A percentile compares a stretch with the other conserved stretches of the same genome.
Conservation (phyloP, 2,113 vertebrate genomes). For the Crotalus viridis region DNA sequence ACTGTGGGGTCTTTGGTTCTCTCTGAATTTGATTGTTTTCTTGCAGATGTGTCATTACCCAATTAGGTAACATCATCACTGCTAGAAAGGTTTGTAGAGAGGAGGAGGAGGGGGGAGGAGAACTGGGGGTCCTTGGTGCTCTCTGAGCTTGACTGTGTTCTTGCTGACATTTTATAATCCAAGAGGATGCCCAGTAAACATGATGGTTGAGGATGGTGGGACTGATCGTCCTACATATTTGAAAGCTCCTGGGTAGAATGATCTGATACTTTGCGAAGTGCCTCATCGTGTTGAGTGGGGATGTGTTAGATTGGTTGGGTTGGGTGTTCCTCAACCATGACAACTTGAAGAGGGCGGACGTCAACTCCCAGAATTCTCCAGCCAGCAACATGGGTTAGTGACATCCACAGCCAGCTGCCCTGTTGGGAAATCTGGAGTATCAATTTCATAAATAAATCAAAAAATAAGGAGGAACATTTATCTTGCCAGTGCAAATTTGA, state of each 20-base stretch:
- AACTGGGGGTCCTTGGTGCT: no score
- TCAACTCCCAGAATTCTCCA: neutral
- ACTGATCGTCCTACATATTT: neutral
- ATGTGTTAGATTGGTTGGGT: neutral
- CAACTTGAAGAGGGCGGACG: no score
- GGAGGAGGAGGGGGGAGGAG: no score
- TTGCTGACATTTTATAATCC: no score
- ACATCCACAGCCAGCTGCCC: neutral
- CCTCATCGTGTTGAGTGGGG: neutral
- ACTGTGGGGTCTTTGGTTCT: no score
- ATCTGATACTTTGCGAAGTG: neutral
- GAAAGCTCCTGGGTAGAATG: neutral
- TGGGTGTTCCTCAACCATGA: neutral
- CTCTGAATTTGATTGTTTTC: no score
- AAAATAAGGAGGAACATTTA: neutral
- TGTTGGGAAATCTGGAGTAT: neutral
- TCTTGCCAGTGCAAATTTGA: neutral
- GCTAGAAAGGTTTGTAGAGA: neutral
- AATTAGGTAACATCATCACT: no score
- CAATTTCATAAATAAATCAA: neutral
- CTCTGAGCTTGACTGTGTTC: no score
- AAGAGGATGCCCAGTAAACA: neutral
- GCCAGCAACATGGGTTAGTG: neutral
- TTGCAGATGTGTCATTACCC: no score
- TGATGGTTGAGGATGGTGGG: neutral